These are phyloP conservation scores for Agelaius tricolor DNA, from an alignment of 2,113 vertebrate species.

Conservation along the genomic window DNA sequence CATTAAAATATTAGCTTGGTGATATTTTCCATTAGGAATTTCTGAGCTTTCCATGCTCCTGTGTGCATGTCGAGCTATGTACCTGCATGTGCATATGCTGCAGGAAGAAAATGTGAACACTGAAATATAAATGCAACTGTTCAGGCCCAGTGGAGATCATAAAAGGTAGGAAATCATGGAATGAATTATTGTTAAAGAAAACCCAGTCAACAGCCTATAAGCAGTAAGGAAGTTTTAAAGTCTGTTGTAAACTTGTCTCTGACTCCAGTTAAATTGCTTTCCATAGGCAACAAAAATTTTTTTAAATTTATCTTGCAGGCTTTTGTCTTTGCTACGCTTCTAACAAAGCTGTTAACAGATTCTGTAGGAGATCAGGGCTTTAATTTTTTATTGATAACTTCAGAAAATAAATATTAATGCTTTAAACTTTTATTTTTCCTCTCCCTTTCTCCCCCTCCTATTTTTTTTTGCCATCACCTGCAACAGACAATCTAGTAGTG, in stretches of 20 bases:
- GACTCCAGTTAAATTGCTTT: not conserved
- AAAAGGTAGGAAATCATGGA: not conserved
- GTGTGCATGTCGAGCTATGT: fast-evolving
- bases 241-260: not conserved
- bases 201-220: not conserved
- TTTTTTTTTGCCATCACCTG: too few species aligned
- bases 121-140: not conserved
- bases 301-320: not conserved
- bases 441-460: not conserved
- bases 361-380: not conserved
- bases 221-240: not conserved
- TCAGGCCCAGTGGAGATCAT: not conserved
- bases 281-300: not conserved
- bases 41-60: not conserved
- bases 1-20: not conserved
- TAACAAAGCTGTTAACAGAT: not conserved
- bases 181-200: not conserved
- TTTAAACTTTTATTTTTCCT: not conserved
- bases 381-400: not conserved
- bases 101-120: not conserved
- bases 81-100: not conserved
- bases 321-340: not conserved
- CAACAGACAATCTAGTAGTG: not conserved
- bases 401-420: not conserved
- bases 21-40: not conserved